These are phyloP conservation scores for Drosophila lutescens DNA, from an alignment of 2,888 invertebrate species.

Conservation along the genomic window DNA sequence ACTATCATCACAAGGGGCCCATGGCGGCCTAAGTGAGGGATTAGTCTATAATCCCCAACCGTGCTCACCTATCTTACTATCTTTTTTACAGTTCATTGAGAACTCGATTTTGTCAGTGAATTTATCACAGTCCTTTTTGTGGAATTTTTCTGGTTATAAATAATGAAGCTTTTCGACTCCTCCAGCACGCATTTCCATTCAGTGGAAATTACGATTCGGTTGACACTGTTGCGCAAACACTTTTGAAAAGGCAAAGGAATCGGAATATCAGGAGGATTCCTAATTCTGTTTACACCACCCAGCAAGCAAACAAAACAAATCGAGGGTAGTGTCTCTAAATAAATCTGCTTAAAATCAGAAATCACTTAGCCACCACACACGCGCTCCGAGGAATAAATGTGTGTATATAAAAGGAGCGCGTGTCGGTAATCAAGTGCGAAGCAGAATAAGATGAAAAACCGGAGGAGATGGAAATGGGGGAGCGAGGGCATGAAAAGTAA, in stretches of 20 bases:
- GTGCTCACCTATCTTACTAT: no score
- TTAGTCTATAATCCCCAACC: no score
- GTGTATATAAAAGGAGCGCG: slow-evolving; percentile 51
- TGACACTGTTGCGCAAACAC: slow-evolving; percentile 7
- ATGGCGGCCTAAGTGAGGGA: no score
- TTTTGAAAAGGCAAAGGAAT: slow-evolving; percentile 2
- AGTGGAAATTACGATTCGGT: slow-evolving; percentile 17
- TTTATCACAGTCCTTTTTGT: not conserved
- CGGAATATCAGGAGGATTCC: slow-evolving; percentile 16
- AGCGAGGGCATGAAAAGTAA: slow-evolving; percentile 13
- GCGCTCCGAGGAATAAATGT: not conserved
- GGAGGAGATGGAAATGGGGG: slow-evolving; percentile 1
- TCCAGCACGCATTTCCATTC: slow-evolving; percentile 4
- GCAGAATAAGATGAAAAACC: slow-evolving; percentile 19
- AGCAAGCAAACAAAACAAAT: slow-evolving; percentile 46
- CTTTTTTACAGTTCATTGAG: no score
- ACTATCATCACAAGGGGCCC: no score
- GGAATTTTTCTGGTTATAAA: not conserved
- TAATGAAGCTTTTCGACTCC: not conserved
- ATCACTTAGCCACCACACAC: slow-evolving; percentile 52
- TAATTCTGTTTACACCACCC: slow-evolving; percentile 28
- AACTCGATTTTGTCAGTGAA: not conserved
- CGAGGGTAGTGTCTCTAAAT: slow-evolving; percentile 49
- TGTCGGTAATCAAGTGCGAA: slow-evolving; percentile 71
- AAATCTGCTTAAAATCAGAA: slow-evolving; percentile 65